Percentiles rank a stretch among this genome's conserved stretches.
phyloP scores from a whole-genome alignment of 2,888 invertebrate species.

The Synergus gifuensis region DNA sequence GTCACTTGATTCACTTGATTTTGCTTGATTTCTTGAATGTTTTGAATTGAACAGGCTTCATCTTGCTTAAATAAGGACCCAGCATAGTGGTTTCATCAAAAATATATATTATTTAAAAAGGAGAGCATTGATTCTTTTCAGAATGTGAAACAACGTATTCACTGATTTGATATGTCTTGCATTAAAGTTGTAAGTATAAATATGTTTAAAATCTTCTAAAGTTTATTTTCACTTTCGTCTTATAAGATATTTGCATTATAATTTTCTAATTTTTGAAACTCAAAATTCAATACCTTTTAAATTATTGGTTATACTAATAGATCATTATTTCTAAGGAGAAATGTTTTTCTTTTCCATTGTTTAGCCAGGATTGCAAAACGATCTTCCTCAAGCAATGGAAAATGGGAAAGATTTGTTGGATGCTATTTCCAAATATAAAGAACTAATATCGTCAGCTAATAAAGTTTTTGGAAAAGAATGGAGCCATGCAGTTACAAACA shows the following conservation, averaged over 20 bases:
- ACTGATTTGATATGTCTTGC: slow-evolving; percentile 4
- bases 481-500: slow-evolving; percentile 57
- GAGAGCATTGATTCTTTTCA: not conserved
- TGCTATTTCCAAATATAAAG: slow-evolving; percentile 7
- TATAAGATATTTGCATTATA: not conserved
- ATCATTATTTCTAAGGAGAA: not conserved
- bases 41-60: no score
- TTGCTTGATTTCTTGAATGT: no score
- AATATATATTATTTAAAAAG: not conserved
- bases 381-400: slow-evolving; percentile 35
- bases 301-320: not conserved
- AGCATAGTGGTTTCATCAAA: no score
- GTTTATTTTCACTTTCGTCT: no score
- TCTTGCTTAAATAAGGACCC: no score
- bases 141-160: not conserved
- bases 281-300: not conserved
- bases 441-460: slow-evolving; percentile 53
- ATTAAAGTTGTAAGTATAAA: slow-evolving; percentile 13
- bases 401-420: slow-evolving; percentile 40
- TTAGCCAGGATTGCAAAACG: slow-evolving; percentile 48
- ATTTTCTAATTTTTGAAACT: not conserved
- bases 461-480: slow-evolving; percentile 53
- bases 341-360: not conserved
- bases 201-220: not conserved
- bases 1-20: no score